Base-by-base conservation (phyloP, 2,113 vertebrate species). In the Trematomus loennbergii region DNA sequence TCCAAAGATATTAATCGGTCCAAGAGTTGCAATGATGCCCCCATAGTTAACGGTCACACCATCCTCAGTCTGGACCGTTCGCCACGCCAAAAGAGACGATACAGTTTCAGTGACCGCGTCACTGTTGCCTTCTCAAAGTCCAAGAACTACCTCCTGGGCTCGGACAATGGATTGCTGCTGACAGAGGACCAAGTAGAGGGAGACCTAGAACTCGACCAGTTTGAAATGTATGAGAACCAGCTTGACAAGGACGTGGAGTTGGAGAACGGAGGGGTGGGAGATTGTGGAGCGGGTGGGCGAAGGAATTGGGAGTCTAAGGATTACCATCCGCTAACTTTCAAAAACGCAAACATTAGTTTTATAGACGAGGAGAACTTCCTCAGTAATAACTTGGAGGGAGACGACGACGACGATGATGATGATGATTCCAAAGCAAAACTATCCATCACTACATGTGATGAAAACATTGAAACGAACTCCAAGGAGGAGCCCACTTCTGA, bases 191-290 rank as follows among this genome's bases (percentile, higher is more conserved):
- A 94, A 0, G 92, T 90, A 0, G 94, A 94, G 33, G 67, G 12
- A 2, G 90, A 92, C 0, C 83, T 87, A 63, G 95, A 95, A 2
- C 75, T 73, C 1, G 65, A 94, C 0, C 83, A 93, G 74, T 89
- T 92, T 55, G 92, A 91, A 52, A 93, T 93, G 62, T 95, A 90
- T 3, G 95, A 95, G 57, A 98, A 97, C 92, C 98, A 99, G 74
- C 93, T 99, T 25, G 98, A 99, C 91, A 97, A 98, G 53, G 97
- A 98, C 3, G 96, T 95, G 0, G 94, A 94, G 9, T 93, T 96
- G 49, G 96, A 97, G 85, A 81, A 72, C 0, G 59, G 57, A 22
- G 79, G 75, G 11, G 46, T 43, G 18, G 82, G 81, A 54, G 87
- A 87, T 1, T 78, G 90, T 25, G 74, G 86, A 29, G 15, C 77